phyloP scores from a whole-genome alignment of 64 coral and sea anemone genomes.

The Stichodactyla helianthus region DNA sequence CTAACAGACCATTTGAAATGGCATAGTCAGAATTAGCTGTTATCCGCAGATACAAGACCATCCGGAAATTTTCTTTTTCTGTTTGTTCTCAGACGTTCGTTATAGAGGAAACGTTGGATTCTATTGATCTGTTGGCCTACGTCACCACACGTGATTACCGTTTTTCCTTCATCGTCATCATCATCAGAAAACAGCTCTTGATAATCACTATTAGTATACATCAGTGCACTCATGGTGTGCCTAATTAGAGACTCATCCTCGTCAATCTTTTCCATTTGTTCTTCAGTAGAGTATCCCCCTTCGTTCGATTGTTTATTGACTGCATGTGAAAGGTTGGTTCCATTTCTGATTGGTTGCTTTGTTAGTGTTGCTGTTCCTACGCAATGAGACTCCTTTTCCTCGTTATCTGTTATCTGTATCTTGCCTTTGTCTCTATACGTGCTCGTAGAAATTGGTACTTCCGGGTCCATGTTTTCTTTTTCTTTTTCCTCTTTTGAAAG shows the following conservation, averaged over 20 bases:
- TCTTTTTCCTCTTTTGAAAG: neutral
- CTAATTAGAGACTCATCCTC: neutral
- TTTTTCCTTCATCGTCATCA: neutral
- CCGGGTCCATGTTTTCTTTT: neutral
- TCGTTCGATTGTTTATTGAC: neutral
- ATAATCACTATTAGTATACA: neutral
- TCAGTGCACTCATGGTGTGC: neutral
- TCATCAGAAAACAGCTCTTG: conserved; percentile 14
- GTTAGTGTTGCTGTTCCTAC: neutral
- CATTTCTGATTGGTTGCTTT: neutral
- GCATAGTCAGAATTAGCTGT: neutral
- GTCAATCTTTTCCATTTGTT: neutral
- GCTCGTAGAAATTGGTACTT: neutral
- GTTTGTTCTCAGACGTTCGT: conserved; percentile 9
- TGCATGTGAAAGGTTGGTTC: neutral
- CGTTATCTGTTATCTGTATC: neutral
- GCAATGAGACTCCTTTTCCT: neutral
- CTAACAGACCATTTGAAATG: neutral
- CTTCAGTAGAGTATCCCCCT: neutral
- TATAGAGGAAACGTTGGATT: conserved; percentile 8
- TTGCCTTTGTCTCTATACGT: neutral
- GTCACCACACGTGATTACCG: neutral
- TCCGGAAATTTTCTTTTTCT: neutral
- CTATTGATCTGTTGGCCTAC: neutral
- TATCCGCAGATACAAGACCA: neutral